These are phyloP conservation scores for Clamator glandarius DNA, from an alignment of 2,797 vertebrate genomes.

Conservation along the genomic window DNA sequence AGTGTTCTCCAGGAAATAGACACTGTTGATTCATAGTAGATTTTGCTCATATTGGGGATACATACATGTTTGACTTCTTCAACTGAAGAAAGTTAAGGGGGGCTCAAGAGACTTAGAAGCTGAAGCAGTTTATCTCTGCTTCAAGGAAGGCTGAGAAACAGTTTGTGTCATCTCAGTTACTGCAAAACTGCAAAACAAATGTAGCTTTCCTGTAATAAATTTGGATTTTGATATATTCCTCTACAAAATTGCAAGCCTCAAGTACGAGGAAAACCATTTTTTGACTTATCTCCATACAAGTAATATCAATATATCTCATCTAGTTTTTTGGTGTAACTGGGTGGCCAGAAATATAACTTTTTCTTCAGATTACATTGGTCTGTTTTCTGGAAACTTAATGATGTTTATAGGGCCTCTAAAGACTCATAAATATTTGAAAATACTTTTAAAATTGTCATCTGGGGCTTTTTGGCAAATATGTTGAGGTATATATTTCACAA, in stretches of 20 bases:
- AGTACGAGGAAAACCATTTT: background rate
- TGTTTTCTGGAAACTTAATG: conserved; percentile 36
- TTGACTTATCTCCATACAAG: background rate
- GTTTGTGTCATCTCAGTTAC: conserved; percentile 4
- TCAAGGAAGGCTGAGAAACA: background rate
- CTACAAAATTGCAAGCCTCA: background rate
- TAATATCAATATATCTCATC: conserved; percentile 9
- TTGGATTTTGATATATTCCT: background rate
- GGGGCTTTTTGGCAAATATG: conserved; percentile 15
- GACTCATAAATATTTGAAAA: conserved; percentile 59
- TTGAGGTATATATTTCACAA: conserved; percentile 33
- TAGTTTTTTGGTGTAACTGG: background rate
- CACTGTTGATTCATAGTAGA: background rate
- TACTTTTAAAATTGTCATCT: conserved; percentile 43
- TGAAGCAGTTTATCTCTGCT: background rate
- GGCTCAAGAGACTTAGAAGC: background rate
- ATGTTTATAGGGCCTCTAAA: conserved; percentile 23
- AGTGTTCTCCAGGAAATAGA: background rate
- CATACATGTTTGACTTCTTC: background rate
- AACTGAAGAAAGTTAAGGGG: background rate
- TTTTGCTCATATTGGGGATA: background rate
- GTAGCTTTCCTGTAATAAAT: background rate
- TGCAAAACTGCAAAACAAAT: background rate
- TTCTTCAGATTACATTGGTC: conserved; percentile 24
- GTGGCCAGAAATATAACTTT: conserved; percentile 43